Base-by-base conservation (phyloP, 2,888 invertebrate genomes). In the Brenthis ino region DNA sequence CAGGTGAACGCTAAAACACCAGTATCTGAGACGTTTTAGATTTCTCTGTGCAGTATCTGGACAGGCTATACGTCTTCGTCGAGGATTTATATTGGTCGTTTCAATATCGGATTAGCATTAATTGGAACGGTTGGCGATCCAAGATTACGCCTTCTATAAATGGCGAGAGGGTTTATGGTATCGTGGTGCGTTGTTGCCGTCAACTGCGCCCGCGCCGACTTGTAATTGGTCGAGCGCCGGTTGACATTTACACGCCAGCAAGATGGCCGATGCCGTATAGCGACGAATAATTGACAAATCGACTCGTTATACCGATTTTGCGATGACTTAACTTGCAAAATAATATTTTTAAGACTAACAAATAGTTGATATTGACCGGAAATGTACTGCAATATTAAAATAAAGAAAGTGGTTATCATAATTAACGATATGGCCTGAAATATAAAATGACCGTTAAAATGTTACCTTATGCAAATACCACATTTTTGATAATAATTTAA, bases 191-290 rank as follows among this genome's bases (percentile, higher is more conserved):
- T 84, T 88, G 90, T 89, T 84, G 84, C 85, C 87, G 89, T 88
- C 88, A 86, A 81, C 81, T 82, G 89, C 88, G 89, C 89, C 81
- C 82, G 89, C 88, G 88, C 87, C 80, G 82, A 74, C 83, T 85
- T 90, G 91, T 92, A 92, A 93, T 92, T 93, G 92, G 92, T 90
- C 86, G 87, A 82, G 86, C 82, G 86, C 82, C 83, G 83, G 85
- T 83, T 91, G 92, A 92, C 92, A 89, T 89, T 89, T 89, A 91
- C 92, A 89, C 84, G 90, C 82, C 73, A 78, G 75, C 89, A 90
- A 91, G 91, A 92, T 91, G 91, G 91, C 90, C 82, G 83, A 82
- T 79, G 85, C 84, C 86, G 87, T 84, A 43, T 43, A 82, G 79
- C 82, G 88, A 87, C 85, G 83, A 85, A 83, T 86, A 87, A 90